phyloP scores from a whole-genome alignment of 1,140 invertebrate genomes.

The Diorhabda sublineata region DNA sequence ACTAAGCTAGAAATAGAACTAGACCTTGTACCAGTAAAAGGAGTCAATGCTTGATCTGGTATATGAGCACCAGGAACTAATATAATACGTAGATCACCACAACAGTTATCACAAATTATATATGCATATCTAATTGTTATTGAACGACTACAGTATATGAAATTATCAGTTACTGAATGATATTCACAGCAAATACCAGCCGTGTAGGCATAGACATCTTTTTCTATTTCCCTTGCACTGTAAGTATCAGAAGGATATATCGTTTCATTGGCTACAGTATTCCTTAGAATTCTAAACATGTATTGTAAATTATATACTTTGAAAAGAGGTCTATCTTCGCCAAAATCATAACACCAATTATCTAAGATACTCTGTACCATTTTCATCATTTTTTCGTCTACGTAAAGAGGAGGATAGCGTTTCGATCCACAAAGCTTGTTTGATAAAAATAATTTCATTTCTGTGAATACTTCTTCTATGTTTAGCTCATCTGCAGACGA shows the following conservation, averaged over 20 bases:
- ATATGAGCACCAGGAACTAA: constrained; percentile 50
- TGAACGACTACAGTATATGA: constrained; percentile 47
- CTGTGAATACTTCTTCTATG: constrained; percentile 40
- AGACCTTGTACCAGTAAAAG: neutral
- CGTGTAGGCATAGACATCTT: constrained; percentile 51
- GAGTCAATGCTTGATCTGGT: constrained; percentile 35
- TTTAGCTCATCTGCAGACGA: constrained; percentile 42
- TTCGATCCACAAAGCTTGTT: neutral
- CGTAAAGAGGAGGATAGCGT: constrained; percentile 47
- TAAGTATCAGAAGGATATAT: constrained; percentile 46
- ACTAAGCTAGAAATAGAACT: neutral
- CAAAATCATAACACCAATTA: constrained; percentile 45
- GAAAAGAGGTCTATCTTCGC: constrained; percentile 42
- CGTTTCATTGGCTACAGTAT: constrained; percentile 35
- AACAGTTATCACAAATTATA: constrained; percentile 54
- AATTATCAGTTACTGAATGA: constrained; percentile 28
- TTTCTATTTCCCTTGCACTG: constrained; percentile 49
- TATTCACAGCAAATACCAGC: constrained; percentile 52
- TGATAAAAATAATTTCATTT: constrained; percentile 27
- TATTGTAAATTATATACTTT: constrained; percentile 54
- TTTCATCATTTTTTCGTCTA: constrained; percentile 45
- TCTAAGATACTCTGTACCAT: constrained; percentile 46
- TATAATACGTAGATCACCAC: constrained; percentile 46
- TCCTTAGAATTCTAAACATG: constrained; percentile 51
- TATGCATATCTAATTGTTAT: constrained; percentile 54